Evolutionary conservation across 2,113 vertebrate species (phyloP).

Genomic region (Leucopsar rothschildi): DNA sequence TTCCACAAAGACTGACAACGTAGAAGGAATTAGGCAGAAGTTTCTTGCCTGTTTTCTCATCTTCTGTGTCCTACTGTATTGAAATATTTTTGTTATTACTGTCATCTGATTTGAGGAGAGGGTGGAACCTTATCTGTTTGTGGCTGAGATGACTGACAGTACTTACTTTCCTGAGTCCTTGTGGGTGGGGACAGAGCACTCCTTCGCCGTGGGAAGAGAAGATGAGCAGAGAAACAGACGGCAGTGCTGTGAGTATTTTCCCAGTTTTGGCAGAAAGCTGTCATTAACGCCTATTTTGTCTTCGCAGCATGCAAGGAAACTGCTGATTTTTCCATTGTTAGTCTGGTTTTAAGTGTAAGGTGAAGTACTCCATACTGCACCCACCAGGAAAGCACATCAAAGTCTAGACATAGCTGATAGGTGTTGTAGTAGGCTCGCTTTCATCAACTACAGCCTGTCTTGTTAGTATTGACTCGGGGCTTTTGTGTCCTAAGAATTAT

Average conservation of each 20-base stretch:
- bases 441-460: not conserved
- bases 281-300: not conserved
- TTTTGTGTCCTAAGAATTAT: not conserved
- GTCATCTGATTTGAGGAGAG: not conserved
- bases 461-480: not conserved
- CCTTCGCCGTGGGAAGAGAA: not conserved
- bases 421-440: not conserved
- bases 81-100: not conserved
- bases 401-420: not conserved
- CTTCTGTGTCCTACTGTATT: not conserved
- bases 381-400: conserved; percentile 40
- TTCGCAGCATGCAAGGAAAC: not conserved
- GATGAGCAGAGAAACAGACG: not conserved
- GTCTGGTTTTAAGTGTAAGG: not conserved
- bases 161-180: not conserved
- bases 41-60: not conserved
- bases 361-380: not conserved
- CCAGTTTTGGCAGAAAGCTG: not conserved
- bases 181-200: conserved; percentile 14
- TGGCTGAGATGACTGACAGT: conserved; percentile 7
- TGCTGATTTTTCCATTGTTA: not conserved
- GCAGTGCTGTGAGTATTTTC: conserved; percentile 28
- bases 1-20: not conserved
- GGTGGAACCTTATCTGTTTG: conserved; percentile 31
- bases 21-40: not conserved